phyloP scores from a whole-genome alignment of 2,797 vertebrate species.

The Sitta carolinensis region DNA sequence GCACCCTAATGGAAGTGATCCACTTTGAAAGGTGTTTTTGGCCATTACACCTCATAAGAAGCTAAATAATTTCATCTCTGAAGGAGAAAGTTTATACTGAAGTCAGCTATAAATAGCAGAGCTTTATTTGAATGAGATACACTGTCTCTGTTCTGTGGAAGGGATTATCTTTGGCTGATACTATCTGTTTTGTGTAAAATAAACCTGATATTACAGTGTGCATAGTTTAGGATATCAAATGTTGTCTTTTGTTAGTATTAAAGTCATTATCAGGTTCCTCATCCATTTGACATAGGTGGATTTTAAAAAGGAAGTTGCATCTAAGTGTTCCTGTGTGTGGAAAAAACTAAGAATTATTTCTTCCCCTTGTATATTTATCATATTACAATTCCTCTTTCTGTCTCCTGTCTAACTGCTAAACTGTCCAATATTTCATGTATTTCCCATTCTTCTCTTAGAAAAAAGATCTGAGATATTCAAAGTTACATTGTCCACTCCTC shows the following conservation, averaged over 20 bases:
- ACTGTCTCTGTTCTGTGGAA: neutral
- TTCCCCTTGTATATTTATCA: conserved; percentile 28
- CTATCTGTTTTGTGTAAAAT: conserved; percentile 19
- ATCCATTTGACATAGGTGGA: neutral
- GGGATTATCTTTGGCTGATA: conserved; percentile 37
- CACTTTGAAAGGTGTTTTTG: neutral
- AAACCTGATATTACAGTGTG: neutral
- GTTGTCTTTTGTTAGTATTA: conserved; percentile 21
- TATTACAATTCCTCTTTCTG: neutral
- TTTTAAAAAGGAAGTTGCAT: conserved; percentile 9
- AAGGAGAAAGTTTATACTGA: conserved; percentile 25
- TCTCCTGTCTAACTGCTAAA: conserved; percentile 55
- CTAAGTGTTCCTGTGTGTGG: conserved; percentile 10
- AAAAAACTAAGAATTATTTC: conserved; percentile 52
- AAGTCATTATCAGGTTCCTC: neutral
- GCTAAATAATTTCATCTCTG: neutral
- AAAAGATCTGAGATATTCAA: neutral
- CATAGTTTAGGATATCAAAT: conserved; percentile 10
- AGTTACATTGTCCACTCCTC: neutral
- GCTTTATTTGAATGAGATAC: conserved; percentile 17
- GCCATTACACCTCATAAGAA: neutral
- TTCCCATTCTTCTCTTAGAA: conserved; percentile 34
- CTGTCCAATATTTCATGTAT: conserved; percentile 40
- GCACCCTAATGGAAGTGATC: neutral
- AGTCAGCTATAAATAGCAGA: conserved; percentile 30